A percentile compares a stretch with the other conserved stretches of the same genome.
phyloP scores from a whole-genome alignment of 2,888 invertebrate species.

The Drosophila helvetica region DNA sequence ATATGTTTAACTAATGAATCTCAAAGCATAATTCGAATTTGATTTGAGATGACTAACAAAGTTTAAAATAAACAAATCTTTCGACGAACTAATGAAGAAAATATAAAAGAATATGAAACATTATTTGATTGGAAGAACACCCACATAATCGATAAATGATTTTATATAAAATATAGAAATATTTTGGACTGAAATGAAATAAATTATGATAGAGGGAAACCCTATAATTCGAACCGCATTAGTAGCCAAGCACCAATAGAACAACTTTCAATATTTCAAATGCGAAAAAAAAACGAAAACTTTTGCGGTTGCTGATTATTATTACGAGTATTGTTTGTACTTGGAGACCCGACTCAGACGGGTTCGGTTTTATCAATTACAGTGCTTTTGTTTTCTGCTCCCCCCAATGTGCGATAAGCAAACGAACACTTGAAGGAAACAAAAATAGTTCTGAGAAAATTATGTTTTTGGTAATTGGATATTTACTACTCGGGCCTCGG shows the following conservation, averaged over 20 bases:
- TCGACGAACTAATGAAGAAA: not conserved
- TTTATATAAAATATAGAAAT: not conserved
- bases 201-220: conserved; percentile 10
- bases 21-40: conserved; percentile 20
- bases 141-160: not conserved
- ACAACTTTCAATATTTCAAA: conserved; percentile 21
- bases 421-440: conserved; percentile 18
- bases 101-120: not conserved
- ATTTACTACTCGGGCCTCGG: conserved; percentile 5
- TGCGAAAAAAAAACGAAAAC: conserved; percentile 13
- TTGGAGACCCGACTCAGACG: conserved; percentile 4
- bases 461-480: conserved; percentile 27
- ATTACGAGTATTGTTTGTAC: conserved; percentile 2
- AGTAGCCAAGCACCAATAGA: not conserved
- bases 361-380: conserved; percentile 34
- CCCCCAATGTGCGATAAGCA: conserved; percentile 30
- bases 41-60: conserved; percentile 17
- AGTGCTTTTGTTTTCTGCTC: conserved; percentile 2
- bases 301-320: conserved; percentile 25
- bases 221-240: conserved; percentile 16
- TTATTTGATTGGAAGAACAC: not conserved
- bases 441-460: conserved; percentile 16
- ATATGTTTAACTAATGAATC: conserved; percentile 52
- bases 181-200: not conserved
- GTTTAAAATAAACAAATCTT: not conserved